Base-by-base conservation (phyloP, 92 coral and sea anemone species). In the Paragorgia papillata region DNA sequence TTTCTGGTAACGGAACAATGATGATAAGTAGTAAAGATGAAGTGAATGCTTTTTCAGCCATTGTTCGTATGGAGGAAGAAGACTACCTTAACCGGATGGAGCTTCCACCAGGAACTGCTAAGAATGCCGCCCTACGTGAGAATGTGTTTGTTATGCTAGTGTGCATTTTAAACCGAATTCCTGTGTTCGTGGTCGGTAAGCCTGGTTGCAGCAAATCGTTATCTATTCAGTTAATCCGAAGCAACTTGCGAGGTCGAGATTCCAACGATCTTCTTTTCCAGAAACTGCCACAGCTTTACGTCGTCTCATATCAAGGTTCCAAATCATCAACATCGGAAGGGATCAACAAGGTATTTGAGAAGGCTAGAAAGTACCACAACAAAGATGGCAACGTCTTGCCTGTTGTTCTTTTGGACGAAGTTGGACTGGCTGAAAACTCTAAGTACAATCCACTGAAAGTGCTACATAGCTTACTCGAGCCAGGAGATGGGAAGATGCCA, bases 191-290 rank as follows among this genome's bases (percentile, higher is more conserved):
- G 15, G 97, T 94, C 44, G 98, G 98, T 33, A 94, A 94, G 49
- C 98, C 98, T n/a, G 98, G 98, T 28, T 94, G 98, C 76, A 94
- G 98, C 64, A 94, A 94, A 57, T 94, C 98, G 29, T 86, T 94
- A 37, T 94, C 98, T 17, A 91, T 94, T 89, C 98, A 94, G 66
- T 73, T 94, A 33, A 94, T 94, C 65, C 58, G 97, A 66, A 94
- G 95, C 74, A 94, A 91, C 62, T 82, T 94, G 26, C 90, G 98
- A 9, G 98, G 98, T 13, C 86, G 89, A 30, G 97, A 94, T 62
- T 85, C 95, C 24, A 83, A 80, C 70, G 98, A 94, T 74, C 69
- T 70, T 10, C 89, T 90, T 28, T 86, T 94, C 37, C 88, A 80
- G 82, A 49, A 80, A 9, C 85, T 94, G 9, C 98, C 98, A 24